Evolutionary conservation across 1,140 invertebrate genomes (phyloP).

Genomic region (Drosophila seguyi): DNA sequence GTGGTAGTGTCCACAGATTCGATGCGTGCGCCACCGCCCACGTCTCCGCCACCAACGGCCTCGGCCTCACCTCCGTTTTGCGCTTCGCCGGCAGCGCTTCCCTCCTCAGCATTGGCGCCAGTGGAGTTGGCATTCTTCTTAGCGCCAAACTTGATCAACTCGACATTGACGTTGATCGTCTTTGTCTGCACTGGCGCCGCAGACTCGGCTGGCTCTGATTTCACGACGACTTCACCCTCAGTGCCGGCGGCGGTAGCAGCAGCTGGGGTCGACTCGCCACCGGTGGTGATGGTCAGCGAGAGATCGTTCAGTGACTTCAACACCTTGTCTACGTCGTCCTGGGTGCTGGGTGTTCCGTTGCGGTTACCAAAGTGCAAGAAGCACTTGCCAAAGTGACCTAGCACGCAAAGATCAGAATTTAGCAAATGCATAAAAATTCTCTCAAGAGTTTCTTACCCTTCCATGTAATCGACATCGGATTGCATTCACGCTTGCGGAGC

Average conservation of each 20-base stretch:
- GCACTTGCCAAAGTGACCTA: conserved; percentile 87
- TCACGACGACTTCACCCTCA: conserved; percentile 51
- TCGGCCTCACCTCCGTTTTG: conserved; percentile 51
- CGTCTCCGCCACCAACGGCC: conserved; percentile 49
- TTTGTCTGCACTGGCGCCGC: conserved; percentile 71
- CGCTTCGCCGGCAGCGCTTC: conserved; percentile 48
- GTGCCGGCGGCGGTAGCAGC: conserved; percentile 37
- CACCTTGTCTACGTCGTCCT: conserved; percentile 86
- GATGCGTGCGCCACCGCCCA: conserved; percentile 68
- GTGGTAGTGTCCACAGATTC: conserved; percentile 84
- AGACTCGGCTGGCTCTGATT: conserved; percentile 48
- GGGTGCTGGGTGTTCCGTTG: conserved; percentile 79
- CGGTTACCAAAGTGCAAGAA: conserved; percentile 88
- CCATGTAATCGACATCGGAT: conserved; percentile 88
- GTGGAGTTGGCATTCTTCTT: conserved; percentile 55
- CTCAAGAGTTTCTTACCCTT: conserved; percentile 58
- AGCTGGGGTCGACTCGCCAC: conserved; percentile 49
- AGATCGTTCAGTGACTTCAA: conserved; percentile 86
- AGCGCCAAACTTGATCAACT: conserved; percentile 71
- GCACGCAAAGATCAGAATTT: background rate
- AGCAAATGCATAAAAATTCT: background rate
- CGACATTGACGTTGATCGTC: conserved; percentile 76
- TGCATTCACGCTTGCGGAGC: conserved; percentile 87
- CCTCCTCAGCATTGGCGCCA: conserved; percentile 50
- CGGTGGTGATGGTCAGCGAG: conserved; percentile 83